Percentiles rank a stretch among this genome's conserved stretches.
Conservation (phyloP, 2,888 invertebrate genomes). For the Cosmia trapezina region DNA sequence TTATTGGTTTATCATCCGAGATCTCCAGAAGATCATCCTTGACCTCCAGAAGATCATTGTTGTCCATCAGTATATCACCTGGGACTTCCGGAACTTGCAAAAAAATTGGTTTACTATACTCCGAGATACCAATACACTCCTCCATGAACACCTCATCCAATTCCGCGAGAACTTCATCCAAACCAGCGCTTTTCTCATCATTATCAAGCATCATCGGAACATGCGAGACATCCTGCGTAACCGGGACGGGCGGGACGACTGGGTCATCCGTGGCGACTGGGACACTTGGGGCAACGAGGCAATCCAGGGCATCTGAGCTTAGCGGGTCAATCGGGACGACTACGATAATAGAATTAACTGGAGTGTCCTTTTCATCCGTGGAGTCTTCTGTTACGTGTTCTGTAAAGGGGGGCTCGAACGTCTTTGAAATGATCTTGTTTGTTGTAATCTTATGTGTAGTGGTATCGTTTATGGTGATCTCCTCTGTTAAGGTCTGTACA, state of each 20-base stretch:
- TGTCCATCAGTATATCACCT: background rate
- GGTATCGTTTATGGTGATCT: background rate
- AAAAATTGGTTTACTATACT: no score
- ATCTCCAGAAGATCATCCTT: background rate
- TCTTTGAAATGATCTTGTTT: background rate
- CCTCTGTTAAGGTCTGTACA: no score
- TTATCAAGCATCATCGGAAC: background rate
- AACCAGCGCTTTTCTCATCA: fast-evolving
- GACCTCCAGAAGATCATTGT: background rate
- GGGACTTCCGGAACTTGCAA: background rate
- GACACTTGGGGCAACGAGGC: no score
- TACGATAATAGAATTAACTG: background rate
- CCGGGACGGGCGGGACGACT: background rate
- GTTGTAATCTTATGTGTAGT: no score
- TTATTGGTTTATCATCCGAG: no score
- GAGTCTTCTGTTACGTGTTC: background rate
- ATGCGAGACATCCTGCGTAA: background rate
- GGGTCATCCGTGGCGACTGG: background rate
- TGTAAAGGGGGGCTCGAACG: no score
- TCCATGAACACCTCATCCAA: background rate
- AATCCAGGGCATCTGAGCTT: background rate
- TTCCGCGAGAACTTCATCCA: fast-evolving
- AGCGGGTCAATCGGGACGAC: background rate
- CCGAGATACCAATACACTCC: fast-evolving
- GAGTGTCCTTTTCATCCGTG: no score